Evolutionary conservation across 2,888 invertebrate species (phyloP), one percentile per base, ranked within the genome.

Genomic region (Slavum lentiscoides): DNA sequence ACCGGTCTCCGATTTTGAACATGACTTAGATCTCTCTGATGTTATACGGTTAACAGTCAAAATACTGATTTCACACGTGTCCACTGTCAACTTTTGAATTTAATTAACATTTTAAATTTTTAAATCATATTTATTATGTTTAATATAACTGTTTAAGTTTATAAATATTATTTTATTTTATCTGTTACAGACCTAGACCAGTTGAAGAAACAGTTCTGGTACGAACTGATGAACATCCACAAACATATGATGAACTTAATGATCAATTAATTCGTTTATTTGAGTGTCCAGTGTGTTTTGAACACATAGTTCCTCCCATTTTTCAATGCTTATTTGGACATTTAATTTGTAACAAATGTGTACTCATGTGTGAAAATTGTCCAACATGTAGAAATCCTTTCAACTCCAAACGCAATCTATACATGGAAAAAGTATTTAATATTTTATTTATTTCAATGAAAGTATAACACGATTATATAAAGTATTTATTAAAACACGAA

Each of bases 281-380:
- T 84, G 91, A 91, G 85, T 91, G 91, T 83, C 91, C 91, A 30
- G 89, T 91, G 83, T 91, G 91, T 85, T 87, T 90, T 85, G 91
- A 91, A 85, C 89, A 89, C 86, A 90, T 90, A 86, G 88, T 88
- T 84, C 89, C 91, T 74, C 91, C 91, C 39, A 89, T 91, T 83
- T 87, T 89, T 82, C 91, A 91, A 86, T 91, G 91, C 85, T 89
- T 89, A 13, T 89, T 90, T 85, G 91, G 91, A 0, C 91, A 91
- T 86, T 88, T 91, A 59, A 88, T 91, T 84, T 91, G 91, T 86
- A 86, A 85, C 67, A 87, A 87, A 39, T 91, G 91, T 84, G 89
- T 90, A 84, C 86, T 87, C 69, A 89, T 89, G 55, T 88, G 90
- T 62, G 84, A 87, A 82, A 86, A 88, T 61, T 91, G 91, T 85